A percentile compares a stretch with the other conserved stretches of the same genome.
These are phyloP conservation scores for Brachyopa scutellaris DNA, from an alignment of 2,888 invertebrate species.

Conservation along the genomic window DNA sequence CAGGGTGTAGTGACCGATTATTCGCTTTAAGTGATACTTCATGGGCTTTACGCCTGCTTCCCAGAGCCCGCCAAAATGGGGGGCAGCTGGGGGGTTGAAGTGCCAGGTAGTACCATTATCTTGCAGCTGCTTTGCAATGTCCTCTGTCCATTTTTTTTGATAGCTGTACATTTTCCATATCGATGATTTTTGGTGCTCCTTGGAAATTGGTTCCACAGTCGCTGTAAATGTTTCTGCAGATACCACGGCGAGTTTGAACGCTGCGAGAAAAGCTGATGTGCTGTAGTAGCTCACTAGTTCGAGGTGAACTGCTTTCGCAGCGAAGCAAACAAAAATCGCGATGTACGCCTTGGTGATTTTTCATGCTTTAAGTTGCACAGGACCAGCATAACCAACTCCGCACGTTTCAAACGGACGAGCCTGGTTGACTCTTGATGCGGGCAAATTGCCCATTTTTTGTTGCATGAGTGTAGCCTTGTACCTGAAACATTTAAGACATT, in stretches of 20 bases:
- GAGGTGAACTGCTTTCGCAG: conserved; percentile 48
- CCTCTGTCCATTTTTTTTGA: conserved; percentile 17
- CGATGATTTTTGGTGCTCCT: conserved; percentile 18
- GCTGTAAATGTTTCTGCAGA: no score
- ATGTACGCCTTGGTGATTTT: conserved; percentile 49
- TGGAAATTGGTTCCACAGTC: conserved; percentile 45
- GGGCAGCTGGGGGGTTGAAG: conserved; percentile 35
- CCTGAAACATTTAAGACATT: conserved; percentile 32
- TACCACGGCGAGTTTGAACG: conserved; percentile 18
- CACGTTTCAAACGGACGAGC: conserved; percentile 33
- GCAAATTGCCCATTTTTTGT: conserved; percentile 35
- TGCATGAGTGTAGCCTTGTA: conserved; percentile 5
- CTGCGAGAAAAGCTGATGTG: conserved; percentile 26
- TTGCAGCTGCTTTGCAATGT: not conserved
- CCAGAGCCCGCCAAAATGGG: conserved; percentile 14
- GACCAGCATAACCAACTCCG: conserved; percentile 45
- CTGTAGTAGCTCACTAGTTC: conserved; percentile 35
- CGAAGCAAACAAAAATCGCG: conserved; percentile 52
- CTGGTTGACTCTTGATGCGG: conserved; percentile 1
- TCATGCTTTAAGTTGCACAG: conserved; percentile 26
- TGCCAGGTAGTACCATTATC: conserved; percentile 13
- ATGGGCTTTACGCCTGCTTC: conserved; percentile 13
- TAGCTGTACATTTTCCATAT: not conserved
- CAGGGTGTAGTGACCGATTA: conserved; percentile 15
- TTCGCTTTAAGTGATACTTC: conserved; percentile 5